Conservation (phyloP, 1,140 invertebrate species). For the Drosophila mojavensis region DNA sequence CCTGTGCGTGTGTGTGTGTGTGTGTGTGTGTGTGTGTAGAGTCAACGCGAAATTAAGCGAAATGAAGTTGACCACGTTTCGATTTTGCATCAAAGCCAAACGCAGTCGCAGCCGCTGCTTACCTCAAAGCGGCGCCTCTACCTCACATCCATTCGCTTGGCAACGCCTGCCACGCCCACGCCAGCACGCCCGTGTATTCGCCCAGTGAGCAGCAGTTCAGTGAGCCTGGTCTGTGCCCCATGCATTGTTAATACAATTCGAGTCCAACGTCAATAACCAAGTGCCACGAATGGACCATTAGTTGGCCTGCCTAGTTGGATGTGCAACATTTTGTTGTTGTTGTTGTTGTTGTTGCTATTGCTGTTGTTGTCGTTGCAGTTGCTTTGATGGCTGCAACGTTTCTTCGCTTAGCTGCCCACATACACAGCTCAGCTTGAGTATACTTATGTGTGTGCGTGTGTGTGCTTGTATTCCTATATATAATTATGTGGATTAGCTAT, state of each 20-base stretch:
- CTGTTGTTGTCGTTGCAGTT: constrained; percentile 8
- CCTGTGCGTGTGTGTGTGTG: constrained; percentile 18
- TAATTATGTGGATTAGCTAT: constrained; percentile 61
- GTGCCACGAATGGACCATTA: constrained; percentile 82
- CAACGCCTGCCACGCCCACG: neutral
- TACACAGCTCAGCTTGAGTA: neutral
- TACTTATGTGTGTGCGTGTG: constrained; percentile 47
- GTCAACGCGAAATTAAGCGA: constrained; percentile 78
- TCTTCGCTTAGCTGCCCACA: constrained; percentile 56
- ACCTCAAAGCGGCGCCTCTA: neutral
- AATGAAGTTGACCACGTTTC: constrained; percentile 83
- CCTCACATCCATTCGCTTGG: neutral
- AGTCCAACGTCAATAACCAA: constrained; percentile 81
- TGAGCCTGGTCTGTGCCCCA: constrained; percentile 46
- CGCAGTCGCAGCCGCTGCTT: constrained; percentile 46
- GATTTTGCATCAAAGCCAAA: constrained; percentile 80
- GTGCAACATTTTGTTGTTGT: constrained; percentile 38
- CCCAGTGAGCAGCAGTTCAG: constrained; percentile 29
- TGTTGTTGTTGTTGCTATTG: constrained; percentile 28
- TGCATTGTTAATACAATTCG: constrained; percentile 80
- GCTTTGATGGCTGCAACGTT: constrained; percentile 45
- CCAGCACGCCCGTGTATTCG: neutral
- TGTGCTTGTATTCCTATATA: constrained; percentile 55
- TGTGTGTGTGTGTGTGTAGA: constrained; percentile 33
- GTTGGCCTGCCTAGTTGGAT: constrained; percentile 63